Conservation (phyloP, 2,113 vertebrate genomes). For the Picathartes gymnocephalus region DNA sequence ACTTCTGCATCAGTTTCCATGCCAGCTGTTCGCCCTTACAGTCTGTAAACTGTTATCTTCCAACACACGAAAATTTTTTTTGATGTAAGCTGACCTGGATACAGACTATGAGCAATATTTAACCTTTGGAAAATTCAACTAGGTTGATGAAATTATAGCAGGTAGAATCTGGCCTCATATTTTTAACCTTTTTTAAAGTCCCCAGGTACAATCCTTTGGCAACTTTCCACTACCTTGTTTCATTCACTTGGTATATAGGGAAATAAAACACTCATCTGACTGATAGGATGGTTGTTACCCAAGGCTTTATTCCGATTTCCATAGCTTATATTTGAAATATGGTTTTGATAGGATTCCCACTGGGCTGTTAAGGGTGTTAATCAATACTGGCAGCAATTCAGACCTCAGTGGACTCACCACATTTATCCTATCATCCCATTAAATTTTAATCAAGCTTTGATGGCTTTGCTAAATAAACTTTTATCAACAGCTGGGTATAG, state of each 20-base stretch:
- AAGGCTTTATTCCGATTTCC: conserved; percentile 21
- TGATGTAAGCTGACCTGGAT: background rate
- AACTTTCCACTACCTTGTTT: background rate
- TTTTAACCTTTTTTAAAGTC: background rate
- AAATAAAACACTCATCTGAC: background rate
- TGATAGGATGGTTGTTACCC: background rate
- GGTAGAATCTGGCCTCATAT: background rate
- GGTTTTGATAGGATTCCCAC: conserved; percentile 29
- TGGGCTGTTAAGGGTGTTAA: conserved; percentile 35
- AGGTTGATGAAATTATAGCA: background rate
- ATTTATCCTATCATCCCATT: conserved; percentile 25
- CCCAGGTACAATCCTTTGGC: background rate
- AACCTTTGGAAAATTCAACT: background rate
- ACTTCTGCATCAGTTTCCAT: background rate
- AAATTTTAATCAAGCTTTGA: conserved; percentile 58
- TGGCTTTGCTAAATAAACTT: conserved; percentile 50
- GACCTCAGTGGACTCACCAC: background rate
- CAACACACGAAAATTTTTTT: background rate
- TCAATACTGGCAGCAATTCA: conserved; percentile 53
- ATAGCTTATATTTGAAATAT: background rate
- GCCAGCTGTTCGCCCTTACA: background rate
- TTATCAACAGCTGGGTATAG: background rate
- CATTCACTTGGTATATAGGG: background rate
- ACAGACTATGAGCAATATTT: background rate
- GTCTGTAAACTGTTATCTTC: background rate